Conservation (phyloP, 1,140 invertebrate genomes). For the Melipona quadrifasciata region DNA sequence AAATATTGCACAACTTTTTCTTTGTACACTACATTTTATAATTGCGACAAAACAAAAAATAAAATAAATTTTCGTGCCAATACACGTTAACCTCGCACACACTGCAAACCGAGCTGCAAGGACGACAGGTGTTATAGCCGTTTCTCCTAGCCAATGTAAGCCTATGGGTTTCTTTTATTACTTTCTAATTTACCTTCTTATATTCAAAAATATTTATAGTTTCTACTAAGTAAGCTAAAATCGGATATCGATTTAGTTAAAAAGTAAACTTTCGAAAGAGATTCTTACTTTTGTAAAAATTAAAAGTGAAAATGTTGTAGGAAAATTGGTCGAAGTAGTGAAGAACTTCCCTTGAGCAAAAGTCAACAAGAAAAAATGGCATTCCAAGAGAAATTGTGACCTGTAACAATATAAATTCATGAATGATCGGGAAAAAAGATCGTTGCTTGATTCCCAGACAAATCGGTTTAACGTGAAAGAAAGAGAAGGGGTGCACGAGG, state of each 20-base stretch:
- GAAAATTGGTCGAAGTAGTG: background rate
- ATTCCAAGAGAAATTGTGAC: background rate
- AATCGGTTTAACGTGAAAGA: slow-evolving; percentile 15
- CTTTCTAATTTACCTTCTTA: background rate
- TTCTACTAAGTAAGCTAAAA: background rate
- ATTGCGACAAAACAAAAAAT: background rate
- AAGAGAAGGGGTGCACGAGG: background rate
- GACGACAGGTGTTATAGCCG: background rate
- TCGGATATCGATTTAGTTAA: too few species aligned
- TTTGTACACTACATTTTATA: background rate
- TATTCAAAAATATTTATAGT: background rate
- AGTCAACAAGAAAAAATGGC: background rate
- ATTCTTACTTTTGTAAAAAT: background rate
- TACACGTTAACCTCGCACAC: background rate
- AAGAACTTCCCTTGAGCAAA: background rate
- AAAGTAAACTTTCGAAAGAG: too few species aligned
- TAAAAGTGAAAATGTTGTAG: background rate
- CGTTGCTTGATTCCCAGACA: background rate
- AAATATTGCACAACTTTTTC: background rate
- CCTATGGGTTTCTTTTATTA: background rate
- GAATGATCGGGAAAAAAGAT: background rate
- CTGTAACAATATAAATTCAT: slow-evolving; percentile 15
- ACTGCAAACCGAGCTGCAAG: background rate
- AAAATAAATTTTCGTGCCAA: background rate
- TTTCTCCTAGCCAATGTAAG: background rate